Evolutionary conservation across 2,888 invertebrate species (phyloP), one percentile per base, ranked within the genome.

Genomic region (Cacoxenus indagator): DNA sequence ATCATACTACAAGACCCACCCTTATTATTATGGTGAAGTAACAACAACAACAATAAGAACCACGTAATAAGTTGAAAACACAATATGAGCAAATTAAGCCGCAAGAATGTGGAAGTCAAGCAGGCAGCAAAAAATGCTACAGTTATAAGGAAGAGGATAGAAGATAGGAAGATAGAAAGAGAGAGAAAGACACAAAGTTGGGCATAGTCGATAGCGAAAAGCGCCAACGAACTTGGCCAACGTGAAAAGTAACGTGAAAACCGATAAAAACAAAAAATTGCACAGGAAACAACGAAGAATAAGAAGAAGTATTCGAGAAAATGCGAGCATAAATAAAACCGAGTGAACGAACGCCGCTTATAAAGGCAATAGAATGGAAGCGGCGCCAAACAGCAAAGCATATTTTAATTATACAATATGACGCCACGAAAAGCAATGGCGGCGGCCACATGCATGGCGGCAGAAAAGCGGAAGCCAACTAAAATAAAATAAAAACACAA

Each of bases 1-100:
- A 75, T 70, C 73, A n/a, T 26, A 27, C 64, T 51, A 22, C 48
- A 37, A 19, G 64, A 67, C 67, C 67, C 67, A 67, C 67, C 67
- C 67, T 61, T 61, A 29, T 61, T 57, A 51, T 67, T 67, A 67
- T 24, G 27, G 64, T 14, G 55, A 14, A 51, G 22, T 22, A 19
- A 1, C 22, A 51, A 51, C 22, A 51, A 68, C 74, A 61, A 19
- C 64, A 57, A 62, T 64, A 61, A 43, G 43, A 48, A 66, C 69
- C 43, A 65, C 48, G 67, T 68, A 24, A 70, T 71, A 68, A 69
- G 57, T 37, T 68, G 61, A 67, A 65, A 48, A 70, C 67, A 78
- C 76, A 78, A 79, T 77, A 78, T 77, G 76, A 81, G 75, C 79
- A 81, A 81, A 82, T 81, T 81, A 81, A 83, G 76, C 82, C 82